Conservation (phyloP, 2,888 invertebrate species). For the Drosophila mulleri region DNA sequence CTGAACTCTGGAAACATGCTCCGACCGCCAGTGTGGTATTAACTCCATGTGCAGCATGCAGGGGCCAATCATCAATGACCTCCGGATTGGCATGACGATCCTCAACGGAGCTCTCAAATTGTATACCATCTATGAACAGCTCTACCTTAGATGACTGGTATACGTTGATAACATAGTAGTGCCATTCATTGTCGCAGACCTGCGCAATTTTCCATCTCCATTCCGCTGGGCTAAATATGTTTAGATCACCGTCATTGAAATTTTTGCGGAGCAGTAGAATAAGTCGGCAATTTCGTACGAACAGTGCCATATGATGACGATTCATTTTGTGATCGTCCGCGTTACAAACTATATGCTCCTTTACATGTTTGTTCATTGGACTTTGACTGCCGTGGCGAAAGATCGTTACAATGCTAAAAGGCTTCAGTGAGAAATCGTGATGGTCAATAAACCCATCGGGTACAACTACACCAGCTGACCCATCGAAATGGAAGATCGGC, state of each 20-base stretch:
- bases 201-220: conserved; percentile 99
- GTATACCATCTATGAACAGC: conserved; percentile 93
- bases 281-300: conserved; percentile 98
- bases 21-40: conserved; percentile 97
- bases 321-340: conserved; percentile 99
- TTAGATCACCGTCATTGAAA: conserved; percentile 95
- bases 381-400: conserved; percentile 94
- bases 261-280: conserved; percentile 96
- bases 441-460: conserved; percentile 91
- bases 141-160: conserved; percentile 92
- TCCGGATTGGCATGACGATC: conserved; percentile 93
- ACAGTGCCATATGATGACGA: conserved; percentile 98
- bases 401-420: conserved; percentile 97
- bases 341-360: conserved; percentile 98
- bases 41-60: conserved; percentile 97
- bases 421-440: conserved; percentile 88
- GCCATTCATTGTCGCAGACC: conserved; percentile 99
- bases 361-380: conserved; percentile 92
- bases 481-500: conserved; percentile 98
- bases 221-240: conserved; percentile 98
- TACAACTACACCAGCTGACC: conserved; percentile 94
- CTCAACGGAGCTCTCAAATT: conserved; percentile 84
- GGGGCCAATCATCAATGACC: conserved; percentile 99
- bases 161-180: conserved; percentile 97
- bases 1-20: conserved; percentile 99